Conservation (phyloP, 2,113 vertebrate species). For the Nipponia nippon region DNA sequence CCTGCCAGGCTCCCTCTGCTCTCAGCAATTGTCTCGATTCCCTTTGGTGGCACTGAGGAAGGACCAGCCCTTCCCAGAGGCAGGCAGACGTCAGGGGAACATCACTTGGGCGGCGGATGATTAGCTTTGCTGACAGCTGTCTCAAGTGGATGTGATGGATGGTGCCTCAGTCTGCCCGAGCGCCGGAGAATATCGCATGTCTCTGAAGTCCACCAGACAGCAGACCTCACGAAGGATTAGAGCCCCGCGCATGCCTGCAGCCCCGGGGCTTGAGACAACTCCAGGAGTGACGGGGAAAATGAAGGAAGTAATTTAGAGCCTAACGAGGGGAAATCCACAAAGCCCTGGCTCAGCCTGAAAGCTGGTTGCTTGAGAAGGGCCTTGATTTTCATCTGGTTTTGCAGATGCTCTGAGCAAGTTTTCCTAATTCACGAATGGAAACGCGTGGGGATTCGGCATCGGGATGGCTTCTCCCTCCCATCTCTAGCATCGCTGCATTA, state of each 20-base stretch:
- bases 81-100: not conserved
- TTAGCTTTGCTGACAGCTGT: slow-evolving; percentile 8
- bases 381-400: not conserved
- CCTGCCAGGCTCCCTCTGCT: not conserved
- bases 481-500: not conserved
- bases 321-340: not conserved
- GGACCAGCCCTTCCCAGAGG: not conserved
- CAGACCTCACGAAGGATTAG: not conserved
- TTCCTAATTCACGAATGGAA: not conserved
- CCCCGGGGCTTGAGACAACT: not conserved
- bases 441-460: accelerated
- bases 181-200: accelerated
- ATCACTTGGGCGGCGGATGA: not conserved
- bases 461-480: not conserved
- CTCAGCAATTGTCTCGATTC: not conserved
- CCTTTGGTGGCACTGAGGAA: not conserved
- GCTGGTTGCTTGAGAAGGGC: not conserved
- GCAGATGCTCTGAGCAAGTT: not conserved
- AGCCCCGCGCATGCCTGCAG: not conserved
- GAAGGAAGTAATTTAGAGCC: slow-evolving; percentile 31
- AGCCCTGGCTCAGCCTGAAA: not conserved
- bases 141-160: not conserved
- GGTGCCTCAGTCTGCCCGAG: not conserved
- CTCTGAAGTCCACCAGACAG: slow-evolving; percentile 9
- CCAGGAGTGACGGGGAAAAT: not conserved